Evolutionary conservation across 2,797 vertebrate species (phyloP), one percentile per base, ranked within the genome.

Genomic region (Amphiprion clarkii): DNA sequence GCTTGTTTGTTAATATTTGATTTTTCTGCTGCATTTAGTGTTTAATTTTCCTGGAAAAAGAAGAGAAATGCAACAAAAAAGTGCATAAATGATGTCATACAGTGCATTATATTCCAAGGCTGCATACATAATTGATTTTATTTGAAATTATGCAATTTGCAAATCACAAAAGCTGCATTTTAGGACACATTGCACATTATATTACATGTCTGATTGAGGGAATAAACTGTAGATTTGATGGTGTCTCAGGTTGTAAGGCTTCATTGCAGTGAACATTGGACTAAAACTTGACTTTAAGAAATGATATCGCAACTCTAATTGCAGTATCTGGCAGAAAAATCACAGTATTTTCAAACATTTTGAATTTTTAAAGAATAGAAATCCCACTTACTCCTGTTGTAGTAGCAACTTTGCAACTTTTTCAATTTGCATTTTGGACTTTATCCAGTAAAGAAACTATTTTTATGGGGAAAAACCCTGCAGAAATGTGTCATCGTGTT

Each of bases 371-470:
- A 17, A 0, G 40, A 25, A 27, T 29, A 19, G 46, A 55, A 68
- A 64, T 78, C 62, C 2, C 27, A 13, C n/a, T 39, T 67, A 19
- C 1, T 76, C 8, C 29, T 36, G 56, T 52, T 51, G 12, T 9
- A 49, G 19, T n/a, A 21, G 19, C 9, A 9, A 60, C n/a, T 63
- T 52, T 27, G 0, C 56, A 13, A 42, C 39, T 19, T 51, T 7
- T 39, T 27, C 23, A 5, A 52, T 71, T 48, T 53, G 58, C 57
- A 12, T 49, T 6, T 31, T 44, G 31, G 2, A 42, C 44, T 70
- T 71, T 5, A 54, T 53, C 52, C 65, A 23, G 48, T 27, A 27
- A 27, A 27, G 27, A 27, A 27, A 27, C 27, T 27, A 27, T 27
- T 27, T 27, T 27, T 27, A 27, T 3, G 27, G 27, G 27, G 27